Evolutionary conservation across 2,113 vertebrate genomes (phyloP).

Genomic region (Syngnathoides biaculeatus): DNA sequence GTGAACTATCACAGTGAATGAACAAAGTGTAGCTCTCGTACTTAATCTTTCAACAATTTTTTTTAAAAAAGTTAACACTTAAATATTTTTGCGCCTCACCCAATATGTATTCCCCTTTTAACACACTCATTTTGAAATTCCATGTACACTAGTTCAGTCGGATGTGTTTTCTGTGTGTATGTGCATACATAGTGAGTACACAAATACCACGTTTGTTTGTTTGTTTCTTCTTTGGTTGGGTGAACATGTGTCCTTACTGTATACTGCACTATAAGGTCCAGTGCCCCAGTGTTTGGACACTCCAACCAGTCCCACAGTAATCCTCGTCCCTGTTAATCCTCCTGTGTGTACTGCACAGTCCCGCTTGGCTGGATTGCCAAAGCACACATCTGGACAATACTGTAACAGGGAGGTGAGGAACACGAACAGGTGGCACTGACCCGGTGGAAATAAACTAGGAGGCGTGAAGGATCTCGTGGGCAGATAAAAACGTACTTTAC

Average conservation of each 20-base stretch:
- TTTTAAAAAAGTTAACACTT: constrained; percentile 11
- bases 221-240: not conserved
- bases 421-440: constrained; percentile 60
- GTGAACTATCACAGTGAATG: not conserved
- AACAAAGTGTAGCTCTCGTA: not conserved
- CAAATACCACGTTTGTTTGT: not conserved
- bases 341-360: constrained; percentile 52
- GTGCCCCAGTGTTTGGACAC: constrained; percentile 24
- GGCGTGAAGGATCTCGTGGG: constrained; percentile 24
- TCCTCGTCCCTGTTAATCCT: constrained; percentile 59
- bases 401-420: constrained; percentile 53
- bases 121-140: not conserved
- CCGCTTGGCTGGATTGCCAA: constrained; percentile 46
- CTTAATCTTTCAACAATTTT: not conserved
- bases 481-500: constrained; percentile 1
- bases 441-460: constrained; percentile 12
- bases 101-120: not conserved
- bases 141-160: not conserved
- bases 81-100: constrained; percentile 37
- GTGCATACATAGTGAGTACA: not conserved
- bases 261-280: not conserved
- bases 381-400: constrained; percentile 58
- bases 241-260: not conserved
- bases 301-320: constrained; percentile 50
- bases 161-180: constrained; percentile 9